Evolutionary conservation across 2,888 invertebrate genomes (phyloP).

Genomic region (Hirtodrosophila histrioides): DNA sequence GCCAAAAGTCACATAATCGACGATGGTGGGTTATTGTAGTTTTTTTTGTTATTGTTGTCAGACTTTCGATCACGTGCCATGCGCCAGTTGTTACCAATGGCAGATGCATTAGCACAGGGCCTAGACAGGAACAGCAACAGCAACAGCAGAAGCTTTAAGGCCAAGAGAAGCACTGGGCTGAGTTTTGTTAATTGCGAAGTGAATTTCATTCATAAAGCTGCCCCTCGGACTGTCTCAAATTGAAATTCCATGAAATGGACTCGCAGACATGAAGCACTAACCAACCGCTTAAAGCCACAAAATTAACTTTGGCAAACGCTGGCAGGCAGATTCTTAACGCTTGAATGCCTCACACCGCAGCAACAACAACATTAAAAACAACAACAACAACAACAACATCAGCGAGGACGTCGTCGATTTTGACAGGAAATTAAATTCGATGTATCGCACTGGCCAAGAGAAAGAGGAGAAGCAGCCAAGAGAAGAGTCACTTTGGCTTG

Average conservation of each 20-base stretch:
- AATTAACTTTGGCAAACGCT: conserved; percentile 68
- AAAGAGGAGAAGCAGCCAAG: conserved; percentile 1
- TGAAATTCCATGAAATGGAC: conserved; percentile 67
- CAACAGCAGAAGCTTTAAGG: conserved; percentile 4
- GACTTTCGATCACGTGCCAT: conserved; percentile 75
- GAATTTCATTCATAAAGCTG: conserved; percentile 68
- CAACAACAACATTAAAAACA: conserved; percentile 10
- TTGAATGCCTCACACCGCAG: conserved; percentile 65
- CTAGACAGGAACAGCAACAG: conserved; percentile 3
- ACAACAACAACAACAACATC: conserved; percentile 25
- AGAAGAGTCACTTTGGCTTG: conserved; percentile 47
- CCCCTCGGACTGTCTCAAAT: conserved; percentile 35
- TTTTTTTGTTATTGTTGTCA: conserved; percentile 24
- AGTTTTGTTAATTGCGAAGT: conserved; percentile 57
- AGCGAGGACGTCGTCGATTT: conserved; percentile 64
- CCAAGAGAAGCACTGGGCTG: conserved; percentile 1
- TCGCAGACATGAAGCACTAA: conserved; percentile 14
- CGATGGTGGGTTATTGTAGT: conserved; percentile 9
- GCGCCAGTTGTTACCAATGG: conserved; percentile 73
- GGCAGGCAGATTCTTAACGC: conserved; percentile 64
- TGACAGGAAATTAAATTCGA: conserved; percentile 82
- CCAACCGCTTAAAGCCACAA: conserved; percentile 69
- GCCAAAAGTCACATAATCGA: conserved; percentile 52
- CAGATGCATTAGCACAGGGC: conserved; percentile 34
- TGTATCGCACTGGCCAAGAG: conserved; percentile 59